phyloP scores from a whole-genome alignment of 2,888 invertebrate genomes.

The Drosophila nr. medialis region DNA sequence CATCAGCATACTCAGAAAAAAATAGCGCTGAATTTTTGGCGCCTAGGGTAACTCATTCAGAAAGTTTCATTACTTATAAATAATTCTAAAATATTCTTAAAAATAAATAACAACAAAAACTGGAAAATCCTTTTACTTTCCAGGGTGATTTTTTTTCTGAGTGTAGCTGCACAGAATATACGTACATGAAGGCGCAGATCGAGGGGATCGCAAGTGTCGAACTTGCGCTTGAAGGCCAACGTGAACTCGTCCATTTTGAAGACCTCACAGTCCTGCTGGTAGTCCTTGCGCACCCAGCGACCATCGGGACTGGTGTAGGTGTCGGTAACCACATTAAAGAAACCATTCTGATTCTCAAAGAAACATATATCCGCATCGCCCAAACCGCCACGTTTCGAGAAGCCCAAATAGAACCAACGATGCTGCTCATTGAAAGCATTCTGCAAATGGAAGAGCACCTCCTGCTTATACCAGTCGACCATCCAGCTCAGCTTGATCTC shows the following conservation, averaged over 20 bases:
- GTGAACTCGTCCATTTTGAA: constrained; percentile 87
- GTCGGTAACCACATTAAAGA: constrained; percentile 87
- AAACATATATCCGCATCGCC: constrained; percentile 93
- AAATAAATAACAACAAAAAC: too few relatives aligned
- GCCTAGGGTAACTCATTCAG: too few relatives aligned
- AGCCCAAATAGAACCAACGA: constrained; percentile 94
- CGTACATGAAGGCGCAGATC: constrained; percentile 86
- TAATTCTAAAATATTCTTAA: not conserved
- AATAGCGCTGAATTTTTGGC: not conserved
- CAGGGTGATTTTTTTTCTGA: not conserved
- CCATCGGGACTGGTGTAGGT: constrained; percentile 89
- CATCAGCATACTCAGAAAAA: not conserved
- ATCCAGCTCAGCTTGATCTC: constrained; percentile 85
- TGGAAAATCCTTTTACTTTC: too few relatives aligned
- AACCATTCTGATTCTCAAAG: constrained; percentile 87
- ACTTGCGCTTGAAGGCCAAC: constrained; percentile 91
- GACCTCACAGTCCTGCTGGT: constrained; percentile 90
- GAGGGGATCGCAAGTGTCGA: constrained; percentile 93
- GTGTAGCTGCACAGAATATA: not conserved
- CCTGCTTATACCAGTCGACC: constrained; percentile 85
- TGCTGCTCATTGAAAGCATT: constrained; percentile 84
- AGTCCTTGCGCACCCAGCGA: constrained; percentile 87
- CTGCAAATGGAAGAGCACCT: constrained; percentile 85
- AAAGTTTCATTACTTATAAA: not conserved
- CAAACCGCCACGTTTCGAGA: constrained; percentile 91